Conservation (phyloP, 2,797 vertebrate species). For the Melanotaenia pygmaea region DNA sequence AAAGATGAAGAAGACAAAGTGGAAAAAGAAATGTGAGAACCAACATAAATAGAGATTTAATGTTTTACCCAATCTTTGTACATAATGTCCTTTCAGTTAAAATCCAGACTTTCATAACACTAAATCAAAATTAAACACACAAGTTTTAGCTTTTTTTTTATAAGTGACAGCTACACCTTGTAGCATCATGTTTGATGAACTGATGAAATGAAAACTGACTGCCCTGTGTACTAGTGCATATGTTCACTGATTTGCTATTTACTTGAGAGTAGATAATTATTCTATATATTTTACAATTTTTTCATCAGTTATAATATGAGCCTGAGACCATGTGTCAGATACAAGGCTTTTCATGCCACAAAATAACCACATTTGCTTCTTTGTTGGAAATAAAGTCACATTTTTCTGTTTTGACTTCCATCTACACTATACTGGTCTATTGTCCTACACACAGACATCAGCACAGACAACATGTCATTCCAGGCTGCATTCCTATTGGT, state of each 20-base stretch:
- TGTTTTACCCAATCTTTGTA: background rate
- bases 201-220: background rate
- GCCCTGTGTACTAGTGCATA: background rate
- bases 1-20: conserved; percentile 5
- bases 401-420: background rate
- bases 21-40: background rate
- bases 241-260: background rate
- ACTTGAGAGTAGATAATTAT: background rate
- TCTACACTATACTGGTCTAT: too few relatives aligned
- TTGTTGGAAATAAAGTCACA: background rate
- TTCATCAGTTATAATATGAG: background rate
- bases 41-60: background rate
- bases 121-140: background rate
- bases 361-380: background rate
- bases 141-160: background rate
- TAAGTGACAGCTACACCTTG: background rate
- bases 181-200: background rate
- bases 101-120: background rate
- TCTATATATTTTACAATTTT: background rate
- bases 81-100: background rate
- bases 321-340: background rate
- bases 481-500: too few relatives aligned
- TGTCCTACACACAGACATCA: too few relatives aligned
- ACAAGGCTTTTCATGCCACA: background rate
- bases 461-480: too few relatives aligned